Conservation (phyloP, 2,797 vertebrate species). For the Dendrocincla tyrannina region DNA sequence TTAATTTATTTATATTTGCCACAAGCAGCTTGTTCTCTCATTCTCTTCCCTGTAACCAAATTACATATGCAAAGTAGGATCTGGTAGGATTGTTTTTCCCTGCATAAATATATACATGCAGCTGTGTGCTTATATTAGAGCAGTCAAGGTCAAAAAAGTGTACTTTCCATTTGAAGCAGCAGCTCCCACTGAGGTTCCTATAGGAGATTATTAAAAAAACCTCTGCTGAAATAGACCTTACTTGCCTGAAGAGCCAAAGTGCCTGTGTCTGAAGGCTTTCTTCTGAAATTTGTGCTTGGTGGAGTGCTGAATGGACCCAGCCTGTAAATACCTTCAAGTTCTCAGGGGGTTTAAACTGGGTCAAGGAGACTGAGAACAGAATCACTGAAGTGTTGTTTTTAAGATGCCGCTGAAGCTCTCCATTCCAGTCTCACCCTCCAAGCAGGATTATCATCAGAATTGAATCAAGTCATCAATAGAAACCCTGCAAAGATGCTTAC, state of each 20-base stretch:
- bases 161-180: neutral
- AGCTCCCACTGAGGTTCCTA: neutral
- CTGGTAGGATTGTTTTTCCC: conserved; percentile 43
- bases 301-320: neutral
- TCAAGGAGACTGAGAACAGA: neutral
- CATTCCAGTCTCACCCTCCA: neutral
- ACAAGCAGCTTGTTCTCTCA: conserved; percentile 60
- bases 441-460: neutral
- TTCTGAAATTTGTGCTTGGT: neutral
- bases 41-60: conserved; percentile 60
- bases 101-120: conserved; percentile 22
- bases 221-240: neutral
- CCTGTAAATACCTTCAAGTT: neutral
- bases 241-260: neutral
- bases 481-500: neutral
- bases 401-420: neutral
- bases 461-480: neutral
- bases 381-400: neutral
- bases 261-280: neutral
- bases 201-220: neutral
- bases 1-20: conserved; percentile 63
- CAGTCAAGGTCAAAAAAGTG: conserved; percentile 55
- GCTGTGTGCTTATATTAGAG: conserved; percentile 1
- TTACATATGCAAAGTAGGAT: conserved; percentile 53
- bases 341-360: neutral